phyloP scores from a whole-genome alignment of 2,113 vertebrate species.

The Nesoenas mayeri region DNA sequence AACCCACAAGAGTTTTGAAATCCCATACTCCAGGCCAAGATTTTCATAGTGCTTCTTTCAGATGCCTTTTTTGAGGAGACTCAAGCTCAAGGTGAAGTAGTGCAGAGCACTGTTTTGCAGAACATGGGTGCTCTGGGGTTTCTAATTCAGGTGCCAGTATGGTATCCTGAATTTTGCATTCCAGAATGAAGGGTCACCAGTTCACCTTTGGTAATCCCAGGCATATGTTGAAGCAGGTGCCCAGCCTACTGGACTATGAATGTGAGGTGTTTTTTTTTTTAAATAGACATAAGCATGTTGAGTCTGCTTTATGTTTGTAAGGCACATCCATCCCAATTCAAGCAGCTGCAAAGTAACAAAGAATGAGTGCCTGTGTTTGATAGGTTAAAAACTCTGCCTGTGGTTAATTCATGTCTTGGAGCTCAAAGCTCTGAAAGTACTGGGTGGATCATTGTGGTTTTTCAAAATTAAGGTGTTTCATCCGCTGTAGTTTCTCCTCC shows the following conservation, averaged over 20 bases:
- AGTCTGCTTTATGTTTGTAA: not conserved
- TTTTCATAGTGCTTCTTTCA: not conserved
- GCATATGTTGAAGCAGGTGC: not conserved
- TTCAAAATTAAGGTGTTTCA: slow-evolving; percentile 66
- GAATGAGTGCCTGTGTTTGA: slow-evolving; percentile 31
- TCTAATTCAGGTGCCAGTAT: not conserved
- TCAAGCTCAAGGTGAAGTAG: not conserved
- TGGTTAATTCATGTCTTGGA: slow-evolving; percentile 62
- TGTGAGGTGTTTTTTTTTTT: not conserved
- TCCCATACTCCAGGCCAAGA: not conserved
- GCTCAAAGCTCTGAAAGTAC: slow-evolving; percentile 52
- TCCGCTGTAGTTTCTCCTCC: slow-evolving; percentile 36
- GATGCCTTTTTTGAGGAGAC: not conserved
- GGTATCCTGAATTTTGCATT: not conserved
- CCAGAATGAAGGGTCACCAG: not conserved
- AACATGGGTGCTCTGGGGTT: not conserved
- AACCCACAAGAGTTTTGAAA: slow-evolving; percentile 45
- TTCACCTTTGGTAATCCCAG: not conserved
- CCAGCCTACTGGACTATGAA: not conserved
- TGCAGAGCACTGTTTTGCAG: not conserved
- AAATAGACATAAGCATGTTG: not conserved
- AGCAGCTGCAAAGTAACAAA: slow-evolving; percentile 13
- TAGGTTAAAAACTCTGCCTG: slow-evolving; percentile 28
- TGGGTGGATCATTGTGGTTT: slow-evolving; percentile 62
- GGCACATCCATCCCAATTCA: not conserved